Evolutionary conservation across 2,113 vertebrate species (phyloP), one percentile per base, ranked within the genome.

Genomic region (Tylochromis polylepis): DNA sequence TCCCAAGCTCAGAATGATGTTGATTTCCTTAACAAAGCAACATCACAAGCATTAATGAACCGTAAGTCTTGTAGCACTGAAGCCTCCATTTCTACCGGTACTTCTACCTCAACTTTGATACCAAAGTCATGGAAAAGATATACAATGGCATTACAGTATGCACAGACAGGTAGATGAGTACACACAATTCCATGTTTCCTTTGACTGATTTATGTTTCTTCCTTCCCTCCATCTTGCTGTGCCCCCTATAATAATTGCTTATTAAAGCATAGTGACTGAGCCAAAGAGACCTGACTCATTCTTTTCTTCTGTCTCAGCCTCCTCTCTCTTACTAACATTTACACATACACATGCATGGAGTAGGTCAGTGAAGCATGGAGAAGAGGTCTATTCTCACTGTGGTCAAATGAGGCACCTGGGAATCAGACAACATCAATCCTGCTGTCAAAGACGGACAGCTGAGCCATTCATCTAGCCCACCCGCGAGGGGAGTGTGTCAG

Each of bases 321-420:
- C 36, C n/a, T 11, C 46, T 16, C 29, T 4, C 11, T 11, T 34
- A 55, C 88, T 60, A 80, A 36, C 43, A 41, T 62, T 5, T 51
- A 29, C 58, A 34, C 31, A 24, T 58, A 75, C 72, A 80, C 56
- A 49, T 4, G 8, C 46, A 78, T 20, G 4, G 14, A 60, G 80
- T 18, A 20, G 89, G 82, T 65, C 81, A 80, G 89, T 79, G 65
- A 85, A 60, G 85, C 90, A 85, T 84, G 24, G 72, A 89, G 87
- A 72, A 53, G 20, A 57, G 83, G 72, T 90, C 75, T 70, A 49
- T 89, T 90, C 91, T 89, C 90, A 89, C 89, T 85, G 72, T 94
- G 93, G 91, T 92, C 79, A 91, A 92, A 91, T 70, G 91, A 93
- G 91, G 90, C 93, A 93, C 87, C 84, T 90, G 93, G 85, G 89